A percentile compares a stretch with the other conserved stretches of the same genome.
phyloP scores from a whole-genome alignment of 2,888 invertebrate genomes.

The Chouioia cunea region DNA sequence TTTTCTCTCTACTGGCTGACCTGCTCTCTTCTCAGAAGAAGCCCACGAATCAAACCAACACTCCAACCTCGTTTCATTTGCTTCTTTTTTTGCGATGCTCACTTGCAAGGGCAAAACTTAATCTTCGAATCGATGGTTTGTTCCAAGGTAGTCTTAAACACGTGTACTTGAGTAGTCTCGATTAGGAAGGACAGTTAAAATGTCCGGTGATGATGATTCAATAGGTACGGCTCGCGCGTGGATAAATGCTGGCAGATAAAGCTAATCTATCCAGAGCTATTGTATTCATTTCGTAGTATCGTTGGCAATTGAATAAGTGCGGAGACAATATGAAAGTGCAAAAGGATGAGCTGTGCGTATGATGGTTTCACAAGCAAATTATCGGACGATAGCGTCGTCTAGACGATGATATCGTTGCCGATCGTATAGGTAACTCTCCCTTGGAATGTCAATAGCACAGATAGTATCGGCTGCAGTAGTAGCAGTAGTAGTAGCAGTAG shows the following conservation, averaged over 20 bases:
- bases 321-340: constrained; percentile 32
- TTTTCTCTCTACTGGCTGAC: constrained; percentile 28
- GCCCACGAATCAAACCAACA: constrained; percentile 27
- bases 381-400: constrained; percentile 46
- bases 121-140: constrained; percentile 41
- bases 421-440: constrained; percentile 44
- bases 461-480: constrained; percentile 37
- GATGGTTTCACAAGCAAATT: constrained; percentile 32
- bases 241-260: too few relatives aligned
- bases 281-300: neutral
- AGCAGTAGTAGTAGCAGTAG: constrained; percentile 11
- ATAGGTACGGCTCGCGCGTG: too few relatives aligned
- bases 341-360: constrained; percentile 22
- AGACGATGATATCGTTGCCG: constrained; percentile 46
- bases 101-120: constrained; percentile 31
- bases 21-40: constrained; percentile 40
- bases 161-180: too few relatives aligned
- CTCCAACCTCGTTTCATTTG: too few relatives aligned
- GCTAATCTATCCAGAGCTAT: too few relatives aligned
- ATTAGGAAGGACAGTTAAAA: too few relatives aligned
- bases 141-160: constrained; percentile 25
- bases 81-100: constrained; percentile 11
- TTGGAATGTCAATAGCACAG: constrained; percentile 47
- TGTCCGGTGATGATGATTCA: too few relatives aligned
- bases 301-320: neutral